Percentiles rank a stretch among this genome's conserved stretches.
These are phyloP conservation scores for Xenentodon cancila DNA, from an alignment of 2,797 vertebrate species.

Conservation along the genomic window DNA sequence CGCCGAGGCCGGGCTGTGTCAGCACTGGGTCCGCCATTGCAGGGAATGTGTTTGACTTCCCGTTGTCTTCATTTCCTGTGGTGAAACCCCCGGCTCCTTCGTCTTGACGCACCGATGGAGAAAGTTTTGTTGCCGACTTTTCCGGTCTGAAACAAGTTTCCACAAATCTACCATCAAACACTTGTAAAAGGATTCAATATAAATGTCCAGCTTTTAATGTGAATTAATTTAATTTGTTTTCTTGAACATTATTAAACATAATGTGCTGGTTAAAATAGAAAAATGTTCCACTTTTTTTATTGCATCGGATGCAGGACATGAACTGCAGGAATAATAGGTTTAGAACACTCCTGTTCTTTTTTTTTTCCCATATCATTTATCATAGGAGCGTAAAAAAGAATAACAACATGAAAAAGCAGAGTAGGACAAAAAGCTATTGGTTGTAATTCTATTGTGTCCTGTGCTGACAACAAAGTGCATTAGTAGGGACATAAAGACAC, in stretches of 20 bases:
- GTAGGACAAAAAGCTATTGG: constrained; percentile 46
- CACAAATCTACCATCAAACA: background rate
- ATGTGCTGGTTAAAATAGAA: background rate
- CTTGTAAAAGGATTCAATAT: too few relatives aligned
- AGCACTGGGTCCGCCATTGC: constrained; percentile 57
- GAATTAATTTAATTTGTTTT: background rate
- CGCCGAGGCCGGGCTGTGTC: constrained; percentile 80
- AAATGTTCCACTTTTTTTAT: too few relatives aligned
- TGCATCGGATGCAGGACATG: background rate
- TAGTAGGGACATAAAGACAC: constrained; percentile 49
- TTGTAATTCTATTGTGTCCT: constrained; percentile 39
- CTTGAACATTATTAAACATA: background rate
- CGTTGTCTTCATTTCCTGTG: constrained; percentile 35
- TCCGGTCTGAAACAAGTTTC: constrained; percentile 52
- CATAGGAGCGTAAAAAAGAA: constrained; percentile 5
- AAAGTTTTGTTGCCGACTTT: background rate
- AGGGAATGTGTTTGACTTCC: constrained; percentile 20
- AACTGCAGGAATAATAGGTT: background rate
- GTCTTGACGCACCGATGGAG: constrained; percentile 12
- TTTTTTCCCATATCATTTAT: constrained; percentile 19
- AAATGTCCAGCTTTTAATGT: background rate
- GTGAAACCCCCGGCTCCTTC: constrained; percentile 21
- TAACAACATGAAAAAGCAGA: constrained; percentile 10
- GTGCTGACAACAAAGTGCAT: constrained; percentile 33
- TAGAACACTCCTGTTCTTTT: constrained; percentile 7